Evolutionary conservation across 2,113 vertebrate species (phyloP).

Genomic region (Scartelaos histophorus): DNA sequence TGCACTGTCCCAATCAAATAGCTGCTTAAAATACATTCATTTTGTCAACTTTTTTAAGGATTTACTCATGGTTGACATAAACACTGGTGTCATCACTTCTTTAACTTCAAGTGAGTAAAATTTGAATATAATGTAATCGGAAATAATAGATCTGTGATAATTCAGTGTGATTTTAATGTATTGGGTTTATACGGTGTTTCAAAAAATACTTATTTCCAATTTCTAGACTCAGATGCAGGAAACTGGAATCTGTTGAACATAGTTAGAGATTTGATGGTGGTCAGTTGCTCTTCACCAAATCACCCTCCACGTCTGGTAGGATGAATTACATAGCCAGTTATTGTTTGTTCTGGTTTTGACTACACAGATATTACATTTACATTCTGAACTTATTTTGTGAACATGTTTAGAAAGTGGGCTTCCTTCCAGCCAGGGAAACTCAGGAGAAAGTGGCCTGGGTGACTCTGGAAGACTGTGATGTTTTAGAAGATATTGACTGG

Average conservation of each 20-base stretch:
- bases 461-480: slow-evolving; percentile 82
- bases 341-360: background rate
- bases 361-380: background rate
- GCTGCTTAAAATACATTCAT: background rate
- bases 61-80: slow-evolving; percentile 77
- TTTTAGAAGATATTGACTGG: slow-evolving; percentile 84
- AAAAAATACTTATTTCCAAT: background rate
- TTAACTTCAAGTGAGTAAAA: slow-evolving; percentile 74
- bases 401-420: slow-evolving; percentile 84
- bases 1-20: background rate
- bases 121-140: slow-evolving; percentile 11
- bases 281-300: slow-evolving; percentile 85
- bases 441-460: slow-evolving; percentile 83
- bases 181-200: background rate
- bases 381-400: background rate
- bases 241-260: slow-evolving; percentile 82
- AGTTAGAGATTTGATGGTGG: slow-evolving; percentile 87
- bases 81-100: slow-evolving; percentile 69
- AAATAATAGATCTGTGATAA: background rate
- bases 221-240: slow-evolving; percentile 71
- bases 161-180: background rate
- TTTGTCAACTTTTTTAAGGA: slow-evolving; percentile 62
- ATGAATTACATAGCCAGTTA: background rate
- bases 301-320: slow-evolving; percentile 74
- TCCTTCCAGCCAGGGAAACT: slow-evolving; percentile 81